These are phyloP conservation scores for Pteromalus puparum DNA, from an alignment of 1,140 invertebrate species.

Conservation along the genomic window DNA sequence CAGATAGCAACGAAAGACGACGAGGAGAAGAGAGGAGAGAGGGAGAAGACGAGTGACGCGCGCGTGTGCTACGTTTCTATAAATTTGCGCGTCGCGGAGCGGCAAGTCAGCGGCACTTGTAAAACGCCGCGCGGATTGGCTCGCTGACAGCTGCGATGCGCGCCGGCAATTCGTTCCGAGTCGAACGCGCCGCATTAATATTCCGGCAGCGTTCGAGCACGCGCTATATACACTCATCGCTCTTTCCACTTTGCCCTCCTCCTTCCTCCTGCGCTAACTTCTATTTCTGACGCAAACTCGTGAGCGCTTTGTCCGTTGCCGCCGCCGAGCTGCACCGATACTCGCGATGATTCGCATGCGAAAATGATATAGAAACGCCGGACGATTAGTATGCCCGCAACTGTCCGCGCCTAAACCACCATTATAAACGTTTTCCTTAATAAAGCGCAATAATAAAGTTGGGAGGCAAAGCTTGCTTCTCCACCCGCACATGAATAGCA, in stretches of 20 bases:
- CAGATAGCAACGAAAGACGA: neutral
- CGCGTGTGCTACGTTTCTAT: conserved; percentile 44
- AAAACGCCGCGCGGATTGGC: conserved; percentile 56
- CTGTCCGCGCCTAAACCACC: neutral
- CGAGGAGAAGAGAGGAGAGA: neutral
- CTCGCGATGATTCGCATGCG: neutral
- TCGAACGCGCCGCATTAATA: conserved; percentile 61
- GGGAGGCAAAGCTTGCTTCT: neutral
- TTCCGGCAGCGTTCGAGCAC: conserved; percentile 56
- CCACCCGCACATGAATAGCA: neutral
- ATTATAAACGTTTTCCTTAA: conserved; percentile 21
- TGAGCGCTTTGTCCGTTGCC: conserved; percentile 33
- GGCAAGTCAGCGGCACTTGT: conserved; percentile 24
- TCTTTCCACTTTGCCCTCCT: conserved; percentile 19
- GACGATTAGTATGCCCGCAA: neutral
- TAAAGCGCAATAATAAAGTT: neutral
- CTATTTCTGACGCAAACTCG: conserved; percentile 33
- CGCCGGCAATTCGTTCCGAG: conserved; percentile 57
- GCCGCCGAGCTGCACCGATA: neutral
- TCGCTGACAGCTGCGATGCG: conserved; percentile 54
- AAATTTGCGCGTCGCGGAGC: conserved; percentile 48
- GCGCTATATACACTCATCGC: conserved; percentile 8
- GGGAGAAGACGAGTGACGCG: conserved; percentile 18
- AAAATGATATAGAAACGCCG: neutral
- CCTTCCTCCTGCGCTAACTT: conserved; percentile 1